These are phyloP conservation scores for Fissipunctia ypsillon DNA, from an alignment of 2,888 invertebrate genomes.

Conservation along the genomic window DNA sequence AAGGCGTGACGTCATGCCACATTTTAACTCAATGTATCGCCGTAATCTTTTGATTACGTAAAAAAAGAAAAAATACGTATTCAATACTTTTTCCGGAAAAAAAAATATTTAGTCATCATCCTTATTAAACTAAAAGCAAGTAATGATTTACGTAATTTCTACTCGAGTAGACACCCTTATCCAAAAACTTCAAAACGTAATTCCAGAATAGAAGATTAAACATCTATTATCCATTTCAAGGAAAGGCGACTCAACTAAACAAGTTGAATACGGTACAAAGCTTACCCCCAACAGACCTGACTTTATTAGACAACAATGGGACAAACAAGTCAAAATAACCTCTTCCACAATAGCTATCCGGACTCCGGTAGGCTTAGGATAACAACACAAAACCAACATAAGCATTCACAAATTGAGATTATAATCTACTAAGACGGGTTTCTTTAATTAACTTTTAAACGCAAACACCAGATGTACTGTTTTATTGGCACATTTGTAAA, in stretches of 20 bases:
- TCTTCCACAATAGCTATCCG: constrained; percentile 53
- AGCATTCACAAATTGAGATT: constrained; percentile 66
- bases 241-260: constrained; percentile 28
- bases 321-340: constrained; percentile 52
- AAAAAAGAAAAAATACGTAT: no score
- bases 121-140: not conserved
- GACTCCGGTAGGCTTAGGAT: constrained; percentile 36
- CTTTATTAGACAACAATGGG: constrained; percentile 48
- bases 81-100: no score
- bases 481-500: constrained; percentile 18
- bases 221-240: constrained; percentile 13
- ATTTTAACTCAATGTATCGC: no score
- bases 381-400: constrained; percentile 57
- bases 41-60: no score
- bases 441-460: constrained; percentile 65
- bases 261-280: constrained; percentile 47
- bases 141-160: not conserved
- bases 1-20: no score
- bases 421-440: constrained; percentile 51
- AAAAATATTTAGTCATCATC: no score
- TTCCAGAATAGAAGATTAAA: constrained; percentile 31
- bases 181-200: not conserved
- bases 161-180: not conserved
- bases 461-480: constrained; percentile 52
- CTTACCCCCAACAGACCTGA: constrained; percentile 29